Conservation (phyloP, 2,888 invertebrate species). For the Cephus spinipes region DNA sequence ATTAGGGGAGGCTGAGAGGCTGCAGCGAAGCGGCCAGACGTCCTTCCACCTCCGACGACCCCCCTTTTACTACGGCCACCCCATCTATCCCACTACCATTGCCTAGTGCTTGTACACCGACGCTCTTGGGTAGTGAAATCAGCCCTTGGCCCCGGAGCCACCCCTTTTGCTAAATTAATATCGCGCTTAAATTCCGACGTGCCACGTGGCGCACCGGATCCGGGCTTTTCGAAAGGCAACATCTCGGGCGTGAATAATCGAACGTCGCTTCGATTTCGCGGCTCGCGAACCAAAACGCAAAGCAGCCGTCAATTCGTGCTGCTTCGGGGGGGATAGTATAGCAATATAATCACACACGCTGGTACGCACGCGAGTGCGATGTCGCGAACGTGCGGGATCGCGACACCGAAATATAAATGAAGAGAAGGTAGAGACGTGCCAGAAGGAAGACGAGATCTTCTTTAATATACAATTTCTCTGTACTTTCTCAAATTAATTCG, state of each 20-base stretch:
- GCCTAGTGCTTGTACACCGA: neutral
- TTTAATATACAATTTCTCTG: neutral
- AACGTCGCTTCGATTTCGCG: conserved; percentile 20
- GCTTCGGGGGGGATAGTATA: neutral
- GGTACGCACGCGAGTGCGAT: neutral
- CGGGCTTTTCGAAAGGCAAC: neutral
- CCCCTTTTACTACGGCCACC: conserved; percentile 30
- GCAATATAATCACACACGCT: neutral
- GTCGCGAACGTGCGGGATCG: neutral
- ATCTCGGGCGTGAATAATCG: conserved; percentile 20
- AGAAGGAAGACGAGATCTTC: neutral
- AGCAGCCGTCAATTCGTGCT: neutral
- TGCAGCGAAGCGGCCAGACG: conserved; percentile 39
- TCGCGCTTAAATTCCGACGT: conserved; percentile 41
- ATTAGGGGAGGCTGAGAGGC: conserved; percentile 63
- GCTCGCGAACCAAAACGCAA: conserved; percentile 13
- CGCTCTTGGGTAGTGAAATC: neutral
- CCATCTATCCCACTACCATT: neutral
- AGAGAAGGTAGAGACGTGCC: neutral
- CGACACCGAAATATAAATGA: neutral
- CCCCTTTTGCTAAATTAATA: conserved; percentile 60
- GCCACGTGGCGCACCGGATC: conserved; percentile 11
- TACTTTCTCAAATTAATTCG: neutral
- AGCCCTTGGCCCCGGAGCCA: conserved; percentile 12
- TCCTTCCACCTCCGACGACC: conserved; percentile 22